A percentile compares a stretch with the other conserved stretches of the same genome.
These are phyloP conservation scores for Calcarius ornatus DNA, from an alignment of 2,113 vertebrate species.

Conservation along the genomic window DNA sequence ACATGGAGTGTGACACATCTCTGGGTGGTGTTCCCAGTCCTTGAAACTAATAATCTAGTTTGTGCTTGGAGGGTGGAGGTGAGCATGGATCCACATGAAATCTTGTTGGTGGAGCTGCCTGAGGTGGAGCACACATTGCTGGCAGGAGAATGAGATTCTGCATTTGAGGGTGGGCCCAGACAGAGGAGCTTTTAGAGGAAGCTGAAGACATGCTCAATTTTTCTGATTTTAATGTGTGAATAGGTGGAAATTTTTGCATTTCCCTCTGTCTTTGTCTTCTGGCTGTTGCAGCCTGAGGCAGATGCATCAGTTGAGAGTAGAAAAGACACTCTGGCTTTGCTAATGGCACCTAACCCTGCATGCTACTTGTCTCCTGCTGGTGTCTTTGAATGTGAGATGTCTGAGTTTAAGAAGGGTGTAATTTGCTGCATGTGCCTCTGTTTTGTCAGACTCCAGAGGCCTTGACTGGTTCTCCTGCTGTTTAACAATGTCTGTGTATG, in stretches of 20 bases:
- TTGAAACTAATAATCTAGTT: neutral
- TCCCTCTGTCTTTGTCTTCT: neutral
- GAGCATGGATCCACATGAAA: neutral
- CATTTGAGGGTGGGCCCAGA: neutral
- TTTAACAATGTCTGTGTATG: conserved; percentile 19
- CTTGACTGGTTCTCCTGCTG: conserved; percentile 22
- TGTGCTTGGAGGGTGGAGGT: neutral
- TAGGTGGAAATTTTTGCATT: neutral
- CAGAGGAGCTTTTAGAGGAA: neutral
- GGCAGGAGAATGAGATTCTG: neutral
- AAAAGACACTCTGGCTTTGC: neutral
- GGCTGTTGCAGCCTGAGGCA: neutral
- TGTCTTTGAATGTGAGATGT: neutral
- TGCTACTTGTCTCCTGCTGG: neutral
- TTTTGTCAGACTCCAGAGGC: neutral
- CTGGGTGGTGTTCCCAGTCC: neutral
- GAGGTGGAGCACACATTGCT: neutral
- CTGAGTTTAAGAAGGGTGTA: neutral
- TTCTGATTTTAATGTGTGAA: neutral
- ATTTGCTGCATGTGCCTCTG: neutral
- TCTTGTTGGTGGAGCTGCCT: neutral
- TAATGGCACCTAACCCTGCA: neutral
- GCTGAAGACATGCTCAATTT: fast-evolving
- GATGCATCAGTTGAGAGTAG: neutral
- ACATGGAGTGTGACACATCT: neutral